A percentile compares a stretch with the other conserved stretches of the same genome.
phyloP scores from a whole-genome alignment of 1,140 invertebrate species.

The Parasteatoda tepidariorum region DNA sequence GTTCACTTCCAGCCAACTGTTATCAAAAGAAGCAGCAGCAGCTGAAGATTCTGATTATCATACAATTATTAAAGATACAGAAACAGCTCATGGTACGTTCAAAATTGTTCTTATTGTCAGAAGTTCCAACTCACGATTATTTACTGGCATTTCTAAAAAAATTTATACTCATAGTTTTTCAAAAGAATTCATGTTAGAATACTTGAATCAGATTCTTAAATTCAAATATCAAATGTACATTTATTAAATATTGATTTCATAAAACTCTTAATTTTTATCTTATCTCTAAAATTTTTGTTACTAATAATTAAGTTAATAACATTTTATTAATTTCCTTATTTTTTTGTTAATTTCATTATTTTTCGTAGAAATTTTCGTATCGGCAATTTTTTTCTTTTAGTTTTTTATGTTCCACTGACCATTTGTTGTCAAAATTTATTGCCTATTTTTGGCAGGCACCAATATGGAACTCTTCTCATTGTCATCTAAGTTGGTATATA shows the following conservation, averaged over 20 bases:
- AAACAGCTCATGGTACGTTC: conserved; percentile 65
- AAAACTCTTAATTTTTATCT: not conserved
- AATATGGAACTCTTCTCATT: too few species aligned
- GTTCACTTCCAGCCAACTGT: not conserved
- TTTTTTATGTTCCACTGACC: too few species aligned
- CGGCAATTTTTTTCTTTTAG: too few species aligned
- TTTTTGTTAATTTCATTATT: too few species aligned
- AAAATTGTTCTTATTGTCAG: not conserved
- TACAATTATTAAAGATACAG: conserved; percentile 66
- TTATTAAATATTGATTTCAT: not conserved
- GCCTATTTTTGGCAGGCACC: too few species aligned
- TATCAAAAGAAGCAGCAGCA: conserved; percentile 34
- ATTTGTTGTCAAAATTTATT: too few species aligned
- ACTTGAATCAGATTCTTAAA: not conserved
- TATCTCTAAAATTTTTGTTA: too few species aligned
- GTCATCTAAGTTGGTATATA: too few species aligned
- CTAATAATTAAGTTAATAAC: too few species aligned
- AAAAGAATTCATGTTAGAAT: not conserved
- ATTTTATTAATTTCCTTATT: too few species aligned
- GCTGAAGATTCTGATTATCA: conserved; percentile 65
- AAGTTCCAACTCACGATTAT: not conserved
- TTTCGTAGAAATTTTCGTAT: too few species aligned
- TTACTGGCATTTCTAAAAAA: not conserved
- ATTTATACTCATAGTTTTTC: not conserved
- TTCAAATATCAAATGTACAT: not conserved